Conservation (phyloP, 1,140 invertebrate genomes). For the Hyposmocoma kahamanoa region DNA sequence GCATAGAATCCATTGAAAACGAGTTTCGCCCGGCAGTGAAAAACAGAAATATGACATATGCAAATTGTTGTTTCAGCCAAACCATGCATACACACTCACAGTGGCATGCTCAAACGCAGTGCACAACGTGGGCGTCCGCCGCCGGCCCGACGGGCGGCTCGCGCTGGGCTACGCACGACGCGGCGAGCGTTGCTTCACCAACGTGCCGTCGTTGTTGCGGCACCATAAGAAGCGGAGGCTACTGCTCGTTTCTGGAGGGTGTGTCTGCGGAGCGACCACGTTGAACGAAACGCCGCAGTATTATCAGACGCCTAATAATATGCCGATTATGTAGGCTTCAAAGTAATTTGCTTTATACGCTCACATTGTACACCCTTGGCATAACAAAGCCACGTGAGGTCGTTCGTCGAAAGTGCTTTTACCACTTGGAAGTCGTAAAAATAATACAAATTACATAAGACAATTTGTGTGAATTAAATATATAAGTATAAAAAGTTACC, state of each 20-base stretch:
- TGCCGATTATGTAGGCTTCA: too few relatives aligned
- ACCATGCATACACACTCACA: conserved; percentile 61
- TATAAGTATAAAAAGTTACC: too few relatives aligned
- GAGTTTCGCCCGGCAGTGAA: too few relatives aligned
- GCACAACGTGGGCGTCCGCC: conserved; percentile 62
- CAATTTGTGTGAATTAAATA: too few relatives aligned
- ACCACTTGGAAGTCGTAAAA: too few relatives aligned
- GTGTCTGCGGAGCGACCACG: conserved; percentile 48
- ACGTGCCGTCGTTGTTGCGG: conserved; percentile 52
- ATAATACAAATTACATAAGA: too few relatives aligned
- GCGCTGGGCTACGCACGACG: conserved; percentile 55
- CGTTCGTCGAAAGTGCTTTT: too few relatives aligned
- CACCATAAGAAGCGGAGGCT: conserved; percentile 53
- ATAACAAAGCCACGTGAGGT: too few relatives aligned
- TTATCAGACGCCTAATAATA: conserved; percentile 47
- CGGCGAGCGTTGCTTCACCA: conserved; percentile 52
- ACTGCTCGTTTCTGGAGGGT: conserved; percentile 46
- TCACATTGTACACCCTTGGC: too few relatives aligned
- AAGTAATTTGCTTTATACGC: too few relatives aligned
- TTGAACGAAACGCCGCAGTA: conserved; percentile 51
- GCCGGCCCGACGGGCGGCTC: conserved; percentile 50
- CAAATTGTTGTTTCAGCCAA: conserved; percentile 48
- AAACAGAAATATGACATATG: too few relatives aligned
- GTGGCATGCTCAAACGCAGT: conserved; percentile 55
- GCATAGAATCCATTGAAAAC: too few relatives aligned